A percentile compares a stretch with the other conserved stretches of the same genome.
Evolutionary conservation across 2,113 vertebrate species (phyloP).

Genomic region (Mugil cephalus): DNA sequence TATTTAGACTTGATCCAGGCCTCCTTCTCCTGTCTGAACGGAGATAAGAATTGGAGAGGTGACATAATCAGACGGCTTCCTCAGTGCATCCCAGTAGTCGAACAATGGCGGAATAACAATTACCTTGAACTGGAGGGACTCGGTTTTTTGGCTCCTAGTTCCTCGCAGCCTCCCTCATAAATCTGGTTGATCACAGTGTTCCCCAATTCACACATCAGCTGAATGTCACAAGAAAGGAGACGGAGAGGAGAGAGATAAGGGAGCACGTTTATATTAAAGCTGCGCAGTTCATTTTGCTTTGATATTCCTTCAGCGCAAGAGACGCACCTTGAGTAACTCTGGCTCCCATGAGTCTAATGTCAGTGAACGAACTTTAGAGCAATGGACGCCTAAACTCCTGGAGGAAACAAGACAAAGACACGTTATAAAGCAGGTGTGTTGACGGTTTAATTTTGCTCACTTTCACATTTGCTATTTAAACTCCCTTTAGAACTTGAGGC

Average conservation of each 20-base stretch:
- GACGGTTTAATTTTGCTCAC: constrained; percentile 4
- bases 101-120: not conserved
- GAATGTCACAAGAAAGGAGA: constrained; percentile 25
- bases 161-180: constrained; percentile 92
- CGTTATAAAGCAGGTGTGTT: not conserved
- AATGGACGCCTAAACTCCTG: constrained; percentile 98
- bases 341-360: constrained; percentile 98
- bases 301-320: not conserved
- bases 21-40: constrained; percentile 92
- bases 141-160: constrained; percentile 91
- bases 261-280: not conserved
- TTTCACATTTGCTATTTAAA: constrained; percentile 1
- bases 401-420: constrained; percentile 20
- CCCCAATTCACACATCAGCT: constrained; percentile 99
- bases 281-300: no score
- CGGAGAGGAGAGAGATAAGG: constrained; percentile 3
- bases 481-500: not conserved
- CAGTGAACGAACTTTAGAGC: constrained; percentile 97
- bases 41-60: constrained; percentile 5
- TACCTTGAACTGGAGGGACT: constrained; percentile 80
- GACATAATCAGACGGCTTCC: no score
- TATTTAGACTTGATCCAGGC: constrained; percentile 97
- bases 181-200: constrained; percentile 96
- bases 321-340: constrained; percentile 93
- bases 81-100: no score